Evolutionary conservation across 2,113 vertebrate genomes (phyloP), one percentile per base, ranked within the genome.

Genomic region (Gadus macrocephalus): DNA sequence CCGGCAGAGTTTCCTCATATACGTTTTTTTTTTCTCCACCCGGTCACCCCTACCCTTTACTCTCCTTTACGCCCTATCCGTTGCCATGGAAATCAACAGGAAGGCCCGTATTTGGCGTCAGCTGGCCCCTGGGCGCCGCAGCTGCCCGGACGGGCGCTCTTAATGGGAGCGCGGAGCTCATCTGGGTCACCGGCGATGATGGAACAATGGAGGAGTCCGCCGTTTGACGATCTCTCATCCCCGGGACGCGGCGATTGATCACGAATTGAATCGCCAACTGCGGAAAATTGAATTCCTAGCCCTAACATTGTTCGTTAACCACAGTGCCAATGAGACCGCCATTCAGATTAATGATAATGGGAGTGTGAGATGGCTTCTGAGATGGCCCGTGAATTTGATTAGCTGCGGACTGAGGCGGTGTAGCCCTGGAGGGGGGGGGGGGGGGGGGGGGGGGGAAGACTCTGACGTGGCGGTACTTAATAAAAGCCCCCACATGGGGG

Each of bases 271-370:
- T 89, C 89, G 87, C 84, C 91, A 91, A 91, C 89, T 86, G 89
- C 81, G 86, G 86, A 90, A 90, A 91, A 92, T 91, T 91, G 81
- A 91, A 92, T 92, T 90, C 88, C 79, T 88, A 86, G 86, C 86
- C 88, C 88, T 91, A 90, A 90, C 90, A 90, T 91, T 91, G 91
- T 91, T 91, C 90, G 88, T 90, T 91, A 91, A 92, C 89, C 89
- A 90, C 86, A 77, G 86, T 92, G 91, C 90, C 88, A 84, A 91
- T 90, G 90, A 90, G 89, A 90, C 89, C 86, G 85, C 90, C 85
- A 75, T 90, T 86, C 88, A 90, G 91, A 92, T 92, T 88, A 91
- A 92, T 91, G 89, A 90, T 91, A 91, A 92, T 92, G 88, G 87
- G 84, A 79, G 85, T 73, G 81, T 61, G 82, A 86, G 87, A 90